phyloP scores from a whole-genome alignment of 1,140 invertebrate genomes.

The Mycetomoellerius zeteki region DNA sequence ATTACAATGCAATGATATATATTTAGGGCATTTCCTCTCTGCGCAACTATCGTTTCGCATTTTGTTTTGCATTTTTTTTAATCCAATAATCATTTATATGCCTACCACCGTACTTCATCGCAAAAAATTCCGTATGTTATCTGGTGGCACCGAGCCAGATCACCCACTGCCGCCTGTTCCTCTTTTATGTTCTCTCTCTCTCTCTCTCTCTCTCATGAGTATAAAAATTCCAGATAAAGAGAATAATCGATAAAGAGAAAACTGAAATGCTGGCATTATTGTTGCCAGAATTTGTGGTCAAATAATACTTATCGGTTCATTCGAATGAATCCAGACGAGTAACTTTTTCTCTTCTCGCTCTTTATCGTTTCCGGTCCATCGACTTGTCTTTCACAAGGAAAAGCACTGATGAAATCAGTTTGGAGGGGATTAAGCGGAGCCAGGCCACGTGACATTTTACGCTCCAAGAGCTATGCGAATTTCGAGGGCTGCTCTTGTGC shows the following conservation, averaged over 20 bases:
- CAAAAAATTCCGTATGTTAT: conserved; percentile 50
- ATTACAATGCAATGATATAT: background rate
- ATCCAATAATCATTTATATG: conserved; percentile 49
- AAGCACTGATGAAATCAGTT: conserved; percentile 36
- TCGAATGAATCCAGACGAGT: background rate
- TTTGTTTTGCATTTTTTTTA: conserved; percentile 23
- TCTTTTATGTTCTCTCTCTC: background rate
- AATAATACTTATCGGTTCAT: conserved; percentile 46
- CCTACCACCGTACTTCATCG: background rate
- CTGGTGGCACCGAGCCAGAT: conserved; percentile 51
- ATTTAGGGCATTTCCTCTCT: background rate
- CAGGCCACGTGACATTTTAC: conserved; percentile 36
- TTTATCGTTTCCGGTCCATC: background rate
- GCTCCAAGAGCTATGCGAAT: conserved; percentile 20
- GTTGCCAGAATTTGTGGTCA: conserved; percentile 43
- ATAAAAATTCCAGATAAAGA: conserved; percentile 55
- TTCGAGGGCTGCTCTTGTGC: background rate
- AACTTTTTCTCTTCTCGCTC: background rate
- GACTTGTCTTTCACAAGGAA: background rate
- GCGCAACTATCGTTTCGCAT: background rate
- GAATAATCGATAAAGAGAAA: conserved; percentile 52
- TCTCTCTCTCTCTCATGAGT: background rate
- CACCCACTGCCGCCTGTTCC: background rate
- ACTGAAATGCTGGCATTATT: conserved; percentile 38
- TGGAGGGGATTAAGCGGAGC: conserved; percentile 15